These are phyloP conservation scores for Rhynchotus rufescens DNA, from an alignment of 2,797 vertebrate genomes.

Conservation along the genomic window DNA sequence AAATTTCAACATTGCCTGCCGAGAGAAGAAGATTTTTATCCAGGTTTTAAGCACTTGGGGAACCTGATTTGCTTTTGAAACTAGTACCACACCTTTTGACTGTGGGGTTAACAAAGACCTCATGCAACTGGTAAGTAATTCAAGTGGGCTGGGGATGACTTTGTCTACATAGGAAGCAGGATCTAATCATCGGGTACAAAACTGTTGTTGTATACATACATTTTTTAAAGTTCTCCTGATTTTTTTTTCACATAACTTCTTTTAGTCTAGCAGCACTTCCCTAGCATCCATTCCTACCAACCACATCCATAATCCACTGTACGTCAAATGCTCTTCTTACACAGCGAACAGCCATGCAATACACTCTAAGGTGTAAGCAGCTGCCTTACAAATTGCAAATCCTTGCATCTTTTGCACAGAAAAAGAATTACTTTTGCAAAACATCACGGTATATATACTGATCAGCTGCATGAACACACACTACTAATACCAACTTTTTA, in stretches of 20 bases:
- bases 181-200: background rate
- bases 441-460: background rate
- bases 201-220: background rate
- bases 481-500: background rate
- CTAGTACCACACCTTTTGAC: background rate
- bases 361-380: background rate
- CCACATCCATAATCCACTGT: background rate
- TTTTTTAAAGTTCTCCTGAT: background rate
- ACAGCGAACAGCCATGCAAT: background rate
- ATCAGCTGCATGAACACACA: background rate
- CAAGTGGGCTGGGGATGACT: background rate
- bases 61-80: background rate
- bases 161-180: background rate
- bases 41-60: background rate
- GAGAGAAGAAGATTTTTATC: background rate
- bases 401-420: background rate
- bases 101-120: background rate
- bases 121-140: background rate
- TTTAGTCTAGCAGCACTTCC: background rate
- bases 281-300: background rate
- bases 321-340: background rate
- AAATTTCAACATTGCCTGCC: background rate
- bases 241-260: background rate
- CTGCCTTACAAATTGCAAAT: background rate
- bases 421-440: background rate